These are phyloP conservation scores for Idaea biselata DNA, from an alignment of 2,888 invertebrate species.

Conservation along the genomic window DNA sequence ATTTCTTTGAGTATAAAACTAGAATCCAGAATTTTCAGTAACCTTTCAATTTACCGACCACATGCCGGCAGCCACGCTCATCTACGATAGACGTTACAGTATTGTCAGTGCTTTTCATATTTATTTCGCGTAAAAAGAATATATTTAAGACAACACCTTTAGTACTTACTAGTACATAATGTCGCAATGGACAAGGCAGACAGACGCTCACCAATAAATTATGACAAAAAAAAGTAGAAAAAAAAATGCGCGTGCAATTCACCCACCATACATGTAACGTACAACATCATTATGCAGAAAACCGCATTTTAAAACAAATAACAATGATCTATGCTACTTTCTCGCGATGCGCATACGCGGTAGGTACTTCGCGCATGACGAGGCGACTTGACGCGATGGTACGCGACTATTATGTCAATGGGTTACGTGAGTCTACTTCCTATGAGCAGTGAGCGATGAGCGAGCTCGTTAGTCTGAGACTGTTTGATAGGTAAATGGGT, in stretches of 20 bases:
- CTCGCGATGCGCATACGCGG: slow-evolving; percentile 15
- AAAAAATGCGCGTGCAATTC: neutral
- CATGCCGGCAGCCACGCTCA: too few species aligned
- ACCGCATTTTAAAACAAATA: neutral
- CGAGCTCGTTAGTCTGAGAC: slow-evolving; percentile 10
- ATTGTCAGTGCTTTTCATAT: too few species aligned
- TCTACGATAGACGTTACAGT: too few species aligned
- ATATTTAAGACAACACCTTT: too few species aligned
- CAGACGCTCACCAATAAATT: too few species aligned
- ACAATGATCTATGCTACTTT: slow-evolving; percentile 6
- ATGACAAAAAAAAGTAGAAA: too few species aligned
- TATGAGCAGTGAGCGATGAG: slow-evolving; percentile 18
- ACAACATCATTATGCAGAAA: neutral
- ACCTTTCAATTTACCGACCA: too few species aligned
- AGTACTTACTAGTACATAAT: neutral
- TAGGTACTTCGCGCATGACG: slow-evolving; percentile 7
- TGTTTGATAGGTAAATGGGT: neutral
- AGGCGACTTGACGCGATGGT: slow-evolving; percentile 24
- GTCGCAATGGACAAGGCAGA: too few species aligned
- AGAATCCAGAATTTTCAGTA: too few species aligned
- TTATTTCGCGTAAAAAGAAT: too few species aligned
- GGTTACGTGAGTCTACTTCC: slow-evolving; percentile 30
- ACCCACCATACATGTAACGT: neutral
- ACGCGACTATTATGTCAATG: slow-evolving; percentile 34
- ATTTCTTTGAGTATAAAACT: too few species aligned